phyloP scores from a whole-genome alignment of 2,113 vertebrate species.

The Chascanopsetta lugubris region DNA sequence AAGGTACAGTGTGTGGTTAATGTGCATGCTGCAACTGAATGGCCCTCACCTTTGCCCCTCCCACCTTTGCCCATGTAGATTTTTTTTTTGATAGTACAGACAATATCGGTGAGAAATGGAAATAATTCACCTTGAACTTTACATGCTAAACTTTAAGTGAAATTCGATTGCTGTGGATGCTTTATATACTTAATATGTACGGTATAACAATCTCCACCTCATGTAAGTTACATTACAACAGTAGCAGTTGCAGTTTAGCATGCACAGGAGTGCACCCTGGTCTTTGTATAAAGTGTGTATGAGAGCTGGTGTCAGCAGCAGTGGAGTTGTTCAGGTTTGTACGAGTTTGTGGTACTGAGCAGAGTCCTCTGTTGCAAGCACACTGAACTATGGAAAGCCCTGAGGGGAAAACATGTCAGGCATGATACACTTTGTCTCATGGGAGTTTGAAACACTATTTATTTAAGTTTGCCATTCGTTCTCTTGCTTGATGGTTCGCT shows the following conservation, averaged over 20 bases:
- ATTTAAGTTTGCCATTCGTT: not conserved
- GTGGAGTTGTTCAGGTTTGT: not conserved
- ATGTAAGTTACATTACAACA: not conserved
- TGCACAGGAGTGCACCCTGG: no score
- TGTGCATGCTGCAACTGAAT: no score
- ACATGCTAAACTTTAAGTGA: no score
- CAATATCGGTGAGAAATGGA: no score
- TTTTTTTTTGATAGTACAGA: no score
- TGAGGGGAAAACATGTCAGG: not conserved
- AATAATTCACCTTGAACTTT: no score
- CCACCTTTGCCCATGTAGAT: no score
- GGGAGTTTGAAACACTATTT: slow-evolving; percentile 4
- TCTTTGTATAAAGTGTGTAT: not conserved
- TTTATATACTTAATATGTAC: not conserved
- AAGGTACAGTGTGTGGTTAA: no score
- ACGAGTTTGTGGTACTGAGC: not conserved
- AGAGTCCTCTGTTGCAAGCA: not conserved
- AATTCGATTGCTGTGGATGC: no score
- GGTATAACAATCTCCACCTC: not conserved
- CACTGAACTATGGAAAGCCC: not conserved
- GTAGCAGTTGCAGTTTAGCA: not conserved
- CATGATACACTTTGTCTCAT: not conserved
- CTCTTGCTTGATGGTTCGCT: not conserved
- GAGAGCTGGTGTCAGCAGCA: not conserved
- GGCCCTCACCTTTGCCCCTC: no score